Conservation (phyloP, 1,140 invertebrate species). For the Oscheius sp. region DNA sequence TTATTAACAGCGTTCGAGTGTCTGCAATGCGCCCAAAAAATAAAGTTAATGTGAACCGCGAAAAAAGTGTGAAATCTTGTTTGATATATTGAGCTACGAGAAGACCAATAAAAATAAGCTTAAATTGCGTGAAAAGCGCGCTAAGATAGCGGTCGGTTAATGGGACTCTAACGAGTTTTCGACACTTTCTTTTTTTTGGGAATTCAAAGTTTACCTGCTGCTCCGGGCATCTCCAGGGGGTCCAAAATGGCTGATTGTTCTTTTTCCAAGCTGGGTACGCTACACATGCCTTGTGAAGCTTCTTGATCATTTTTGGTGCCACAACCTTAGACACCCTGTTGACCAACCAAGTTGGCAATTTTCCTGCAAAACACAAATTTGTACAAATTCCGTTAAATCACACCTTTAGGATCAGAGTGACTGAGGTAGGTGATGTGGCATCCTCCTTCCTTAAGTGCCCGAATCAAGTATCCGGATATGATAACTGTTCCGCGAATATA, state of each 20-base stretch:
- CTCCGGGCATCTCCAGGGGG: constrained; percentile 82
- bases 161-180: no score
- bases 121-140: no score
- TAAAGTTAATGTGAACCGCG: no score
- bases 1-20: no score
- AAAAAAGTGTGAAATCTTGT: no score
- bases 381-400: constrained; percentile 3
- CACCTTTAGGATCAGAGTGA: constrained; percentile 77
- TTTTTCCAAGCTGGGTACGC: constrained; percentile 78
- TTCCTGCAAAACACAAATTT: constrained; percentile 62
- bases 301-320: constrained; percentile 77
- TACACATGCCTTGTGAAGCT: constrained; percentile 76
- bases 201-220: constrained; percentile 62
- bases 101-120: no score
- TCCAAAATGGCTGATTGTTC: constrained; percentile 73
- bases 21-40: no score
- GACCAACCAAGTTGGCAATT: constrained; percentile 80
- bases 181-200: not conserved
- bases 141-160: no score
- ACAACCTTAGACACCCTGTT: constrained; percentile 83
- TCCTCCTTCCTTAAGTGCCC: constrained; percentile 65
- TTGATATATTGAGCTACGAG: no score
- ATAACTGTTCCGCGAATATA: constrained; percentile 74
- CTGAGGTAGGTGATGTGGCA: constrained; percentile 80
- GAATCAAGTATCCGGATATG: constrained; percentile 71